These are phyloP conservation scores for Smittia aterrima DNA, from an alignment of 2,888 invertebrate genomes.

Conservation along the genomic window DNA sequence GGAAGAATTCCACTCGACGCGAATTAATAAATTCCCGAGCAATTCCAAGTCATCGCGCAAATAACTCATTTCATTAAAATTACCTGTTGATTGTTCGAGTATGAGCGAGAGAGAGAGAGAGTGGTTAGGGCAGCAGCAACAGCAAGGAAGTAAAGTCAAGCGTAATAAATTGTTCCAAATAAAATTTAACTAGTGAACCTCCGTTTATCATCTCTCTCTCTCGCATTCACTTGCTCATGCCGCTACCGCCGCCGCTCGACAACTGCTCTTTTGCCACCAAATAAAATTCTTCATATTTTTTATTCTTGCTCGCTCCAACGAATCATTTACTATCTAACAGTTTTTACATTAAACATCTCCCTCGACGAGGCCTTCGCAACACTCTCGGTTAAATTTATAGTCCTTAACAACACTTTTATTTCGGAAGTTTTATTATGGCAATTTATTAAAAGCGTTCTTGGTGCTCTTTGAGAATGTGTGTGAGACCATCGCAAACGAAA, in stretches of 20 bases:
- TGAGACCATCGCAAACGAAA: background rate
- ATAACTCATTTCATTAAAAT: slow-evolving; percentile 18
- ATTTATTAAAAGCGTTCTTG: slow-evolving; percentile 18
- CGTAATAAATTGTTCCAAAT: slow-evolving; percentile 11
- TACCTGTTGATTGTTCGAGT: slow-evolving; percentile 19
- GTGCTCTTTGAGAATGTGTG: background rate
- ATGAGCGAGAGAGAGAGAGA: background rate
- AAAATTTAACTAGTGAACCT: slow-evolving; percentile 15
- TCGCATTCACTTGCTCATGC: background rate
- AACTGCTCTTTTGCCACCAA: slow-evolving; percentile 17
- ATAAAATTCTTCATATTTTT: background rate
- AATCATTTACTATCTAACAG: background rate
- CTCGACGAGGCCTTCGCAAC: background rate
- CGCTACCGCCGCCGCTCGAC: background rate
- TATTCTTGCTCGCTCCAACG: background rate
- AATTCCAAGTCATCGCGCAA: background rate
- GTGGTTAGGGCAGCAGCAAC: background rate
- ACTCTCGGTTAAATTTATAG: background rate
- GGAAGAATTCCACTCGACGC: background rate
- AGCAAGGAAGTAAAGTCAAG: background rate
- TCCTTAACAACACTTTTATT: slow-evolving; percentile 16
- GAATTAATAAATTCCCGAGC: slow-evolving; percentile 7
- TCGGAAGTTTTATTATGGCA: slow-evolving; percentile 28
- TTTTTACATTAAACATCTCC: background rate
- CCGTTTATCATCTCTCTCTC: slow-evolving; percentile 7